These are phyloP conservation scores for Drosophila leonis DNA, from an alignment of 2,888 invertebrate genomes.

Conservation along the genomic window DNA sequence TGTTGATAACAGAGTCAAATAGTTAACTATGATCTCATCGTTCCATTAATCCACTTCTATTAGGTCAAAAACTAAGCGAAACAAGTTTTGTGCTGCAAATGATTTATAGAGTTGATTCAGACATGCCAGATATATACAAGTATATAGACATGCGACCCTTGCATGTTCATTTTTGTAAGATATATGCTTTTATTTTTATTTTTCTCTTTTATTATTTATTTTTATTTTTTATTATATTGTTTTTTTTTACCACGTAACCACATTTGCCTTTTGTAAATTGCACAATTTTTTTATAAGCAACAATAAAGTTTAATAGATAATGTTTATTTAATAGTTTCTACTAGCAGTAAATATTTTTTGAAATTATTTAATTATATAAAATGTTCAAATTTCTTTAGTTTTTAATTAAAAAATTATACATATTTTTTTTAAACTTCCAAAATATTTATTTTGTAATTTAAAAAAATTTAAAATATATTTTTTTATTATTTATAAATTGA, in stretches of 20 bases:
- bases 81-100: conserved; percentile 17
- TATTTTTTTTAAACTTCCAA: background rate
- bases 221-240: conserved; percentile 10
- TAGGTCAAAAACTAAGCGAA: conserved; percentile 20
- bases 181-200: background rate
- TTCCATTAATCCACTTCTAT: conserved; percentile 1
- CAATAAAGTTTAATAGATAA: conserved; percentile 3
- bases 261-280: conserved; percentile 38
- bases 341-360: background rate
- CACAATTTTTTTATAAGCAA: conserved; percentile 49
- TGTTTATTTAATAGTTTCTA: conserved; percentile 1
- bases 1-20: conserved; percentile 24
- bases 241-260: conserved; percentile 10
- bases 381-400: background rate
- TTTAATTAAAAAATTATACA: background rate
- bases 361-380: background rate
- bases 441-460: background rate
- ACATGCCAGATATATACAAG: background rate
- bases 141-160: background rate
- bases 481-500: too few relatives aligned
- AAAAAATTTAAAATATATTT: background rate
- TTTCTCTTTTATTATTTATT: background rate
- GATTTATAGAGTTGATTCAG: background rate
- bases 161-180: conserved; percentile 1
- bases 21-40: conserved; percentile 17